These are phyloP conservation scores for Chironomus tepperi DNA, from an alignment of 1,140 invertebrate genomes.

Conservation along the genomic window DNA sequence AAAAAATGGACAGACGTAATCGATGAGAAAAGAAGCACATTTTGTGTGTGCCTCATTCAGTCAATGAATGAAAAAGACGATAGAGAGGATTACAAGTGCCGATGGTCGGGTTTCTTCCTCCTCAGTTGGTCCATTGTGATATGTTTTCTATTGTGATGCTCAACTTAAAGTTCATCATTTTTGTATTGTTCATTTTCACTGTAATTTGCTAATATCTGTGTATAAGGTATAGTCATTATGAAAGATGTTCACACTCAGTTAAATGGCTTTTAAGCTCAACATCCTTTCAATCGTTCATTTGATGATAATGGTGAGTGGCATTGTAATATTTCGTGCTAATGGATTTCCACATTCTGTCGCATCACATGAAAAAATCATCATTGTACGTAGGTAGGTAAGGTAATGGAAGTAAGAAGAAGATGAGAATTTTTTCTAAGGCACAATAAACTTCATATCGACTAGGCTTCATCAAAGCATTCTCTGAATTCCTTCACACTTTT, in stretches of 20 bases:
- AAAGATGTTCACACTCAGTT: constrained; percentile 6
- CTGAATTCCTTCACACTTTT: not conserved
- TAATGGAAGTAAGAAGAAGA: no score
- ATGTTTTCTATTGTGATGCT: not conserved
- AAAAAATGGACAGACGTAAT: not conserved
- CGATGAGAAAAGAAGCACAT: constrained; percentile 4
- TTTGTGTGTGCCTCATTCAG: not conserved
- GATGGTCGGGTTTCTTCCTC: not conserved
- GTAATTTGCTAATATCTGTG: no score
- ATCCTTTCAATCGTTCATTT: not conserved
- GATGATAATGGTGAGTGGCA: not conserved
- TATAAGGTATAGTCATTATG: not conserved
- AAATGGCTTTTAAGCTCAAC: constrained; percentile 22
- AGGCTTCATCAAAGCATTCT: constrained; percentile 4
- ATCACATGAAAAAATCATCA: not conserved
- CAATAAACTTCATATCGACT: not conserved
- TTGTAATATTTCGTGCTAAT: not conserved
- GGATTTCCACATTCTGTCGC: not conserved
- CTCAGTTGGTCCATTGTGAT: not conserved
- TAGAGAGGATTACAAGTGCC: constrained; percentile 6
- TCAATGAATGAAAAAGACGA: no score
- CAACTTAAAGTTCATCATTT: not conserved
- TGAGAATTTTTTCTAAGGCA: not conserved
- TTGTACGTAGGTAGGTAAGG: no score
- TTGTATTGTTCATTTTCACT: no score